A percentile compares a stretch with the other conserved stretches of the same genome.
phyloP scores from a whole-genome alignment of 2,888 invertebrate genomes.

The Acholoe squamosa region DNA sequence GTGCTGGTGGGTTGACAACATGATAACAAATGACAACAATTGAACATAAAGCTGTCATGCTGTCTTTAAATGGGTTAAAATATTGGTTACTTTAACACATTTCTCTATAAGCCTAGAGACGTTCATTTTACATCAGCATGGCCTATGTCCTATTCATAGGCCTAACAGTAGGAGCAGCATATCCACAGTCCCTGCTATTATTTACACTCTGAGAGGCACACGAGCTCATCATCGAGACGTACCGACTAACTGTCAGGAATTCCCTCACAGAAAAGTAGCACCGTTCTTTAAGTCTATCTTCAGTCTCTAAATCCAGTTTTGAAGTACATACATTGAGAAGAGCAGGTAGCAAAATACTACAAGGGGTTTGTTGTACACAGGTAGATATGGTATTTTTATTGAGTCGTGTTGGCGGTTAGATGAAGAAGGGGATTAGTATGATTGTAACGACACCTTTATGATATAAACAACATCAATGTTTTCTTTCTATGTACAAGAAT shows the following conservation, averaged over 20 bases:
- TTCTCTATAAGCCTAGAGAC: no score
- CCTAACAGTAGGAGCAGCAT: no score
- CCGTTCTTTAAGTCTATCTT: conserved; percentile 12
- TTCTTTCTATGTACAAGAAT: conserved; percentile 21
- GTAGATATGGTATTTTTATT: not conserved
- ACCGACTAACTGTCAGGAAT: not conserved
- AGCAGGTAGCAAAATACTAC: not conserved
- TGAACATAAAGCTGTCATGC: no score
- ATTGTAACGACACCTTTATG: not conserved
- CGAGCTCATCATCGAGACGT: not conserved
- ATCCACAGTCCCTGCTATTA: no score
- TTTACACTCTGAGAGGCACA: not conserved
- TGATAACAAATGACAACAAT: no score
- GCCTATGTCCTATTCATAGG: no score
- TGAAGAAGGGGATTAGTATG: not conserved
- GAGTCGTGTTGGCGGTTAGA: not conserved
- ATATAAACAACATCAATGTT: not conserved
- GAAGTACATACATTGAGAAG: not conserved
- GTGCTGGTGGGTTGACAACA: no score
- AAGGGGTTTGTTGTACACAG: not conserved
- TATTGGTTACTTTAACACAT: no score
- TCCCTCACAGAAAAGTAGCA: not conserved
- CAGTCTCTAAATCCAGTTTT: not conserved
- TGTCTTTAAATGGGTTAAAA: not conserved
- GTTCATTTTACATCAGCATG: no score